Evolutionary conservation across 2,888 invertebrate species (phyloP), one percentile per base, ranked within the genome.

Genomic region (Morinoia aosen): DNA sequence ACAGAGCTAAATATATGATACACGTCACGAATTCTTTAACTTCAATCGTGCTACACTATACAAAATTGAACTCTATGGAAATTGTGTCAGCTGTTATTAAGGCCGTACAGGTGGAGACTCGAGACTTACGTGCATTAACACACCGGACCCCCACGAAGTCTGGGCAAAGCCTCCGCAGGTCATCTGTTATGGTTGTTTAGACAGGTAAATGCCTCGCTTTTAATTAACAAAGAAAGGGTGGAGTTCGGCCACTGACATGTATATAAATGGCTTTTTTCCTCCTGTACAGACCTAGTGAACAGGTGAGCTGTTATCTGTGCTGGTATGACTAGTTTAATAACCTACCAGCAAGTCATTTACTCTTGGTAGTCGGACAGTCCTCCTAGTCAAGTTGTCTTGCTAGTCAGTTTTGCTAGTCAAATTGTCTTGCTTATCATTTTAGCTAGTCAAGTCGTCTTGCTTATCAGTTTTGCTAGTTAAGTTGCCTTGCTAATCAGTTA

Each of bases 141-240:
- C 39, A 39, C 8, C 39, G 39, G 90, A 90, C 40, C 90, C 90
- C 90, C 48, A 90, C 90, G 90, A 48, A 40, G 39, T 19, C 90
- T 39, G 33, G 90, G 90, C 39, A 48, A 14, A 40, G 40, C 90
- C 39, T 40, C 76, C 33, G 39, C 39, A 48, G 48, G 90, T 40
- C 90, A 40, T 90, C 76, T 76, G 76, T 76, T 76, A 76, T 90
- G 14, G 90, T 90, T 90, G 90, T 90, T 90, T 39, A 39, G 90
- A 39, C 48, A 90, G 48, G 48, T 90, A 90, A 90, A 90, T 90
- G 48, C 90, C 90, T 48, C 90, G 48, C 40, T 48, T 90, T 90
- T 90, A 90, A 90, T 90, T 48, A 90, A 90, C 90, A 90, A 90
- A 39, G 90, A 90, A 48, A 40, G 90, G 48, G 90, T 90, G 90